Conservation (phyloP, 2,888 invertebrate species). For the Drosophila borborema region DNA sequence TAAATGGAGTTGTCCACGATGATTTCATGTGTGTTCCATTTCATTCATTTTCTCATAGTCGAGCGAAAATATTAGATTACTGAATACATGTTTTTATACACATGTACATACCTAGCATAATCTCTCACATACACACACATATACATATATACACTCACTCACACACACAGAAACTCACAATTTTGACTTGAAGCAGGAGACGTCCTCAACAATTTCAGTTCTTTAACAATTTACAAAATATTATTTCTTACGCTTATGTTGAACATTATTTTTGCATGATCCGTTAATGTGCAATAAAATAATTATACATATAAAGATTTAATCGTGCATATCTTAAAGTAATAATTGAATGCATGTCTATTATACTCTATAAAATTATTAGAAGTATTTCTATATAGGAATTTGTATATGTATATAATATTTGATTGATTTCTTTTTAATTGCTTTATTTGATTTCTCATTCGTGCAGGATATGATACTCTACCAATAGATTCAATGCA, state of each 20-base stretch:
- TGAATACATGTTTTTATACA: neutral
- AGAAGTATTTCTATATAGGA: neutral
- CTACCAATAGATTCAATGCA: slow-evolving; percentile 99
- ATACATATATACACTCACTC: neutral
- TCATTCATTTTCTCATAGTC: neutral
- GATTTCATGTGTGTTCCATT: neutral
- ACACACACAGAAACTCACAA: slow-evolving; percentile 10
- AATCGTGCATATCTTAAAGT: neutral
- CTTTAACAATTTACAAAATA: slow-evolving; percentile 7
- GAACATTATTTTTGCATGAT: slow-evolving; percentile 19
- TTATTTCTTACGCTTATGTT: slow-evolving; percentile 1
- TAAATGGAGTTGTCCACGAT: neutral
- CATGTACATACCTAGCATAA: neutral
- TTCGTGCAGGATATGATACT: slow-evolving; percentile 94
- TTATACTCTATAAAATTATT: neutral
- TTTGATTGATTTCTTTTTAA: neutral
- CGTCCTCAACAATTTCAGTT: slow-evolving; percentile 14
- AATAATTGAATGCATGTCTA: neutral
- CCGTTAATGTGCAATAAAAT: neutral
- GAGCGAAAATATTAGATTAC: neutral
- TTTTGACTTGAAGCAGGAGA: slow-evolving; percentile 16
- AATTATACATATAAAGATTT: neutral
- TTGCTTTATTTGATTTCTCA: slow-evolving; percentile 40
- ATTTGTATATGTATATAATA: neutral
- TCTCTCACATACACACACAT: neutral